These are phyloP conservation scores for Dryobota labecula DNA, from an alignment of 2,888 invertebrate genomes.

Conservation along the genomic window DNA sequence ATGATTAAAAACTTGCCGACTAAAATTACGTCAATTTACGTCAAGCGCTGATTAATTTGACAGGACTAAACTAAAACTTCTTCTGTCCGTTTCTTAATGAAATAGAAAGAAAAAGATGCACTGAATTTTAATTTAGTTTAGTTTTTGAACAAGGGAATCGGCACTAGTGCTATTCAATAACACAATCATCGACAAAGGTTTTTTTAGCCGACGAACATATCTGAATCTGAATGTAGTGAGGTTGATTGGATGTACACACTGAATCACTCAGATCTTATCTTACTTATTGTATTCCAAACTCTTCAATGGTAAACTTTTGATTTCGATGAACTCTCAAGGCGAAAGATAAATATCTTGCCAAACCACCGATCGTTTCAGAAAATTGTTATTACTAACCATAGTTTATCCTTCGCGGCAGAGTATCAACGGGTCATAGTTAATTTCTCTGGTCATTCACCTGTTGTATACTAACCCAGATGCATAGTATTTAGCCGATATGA, in stretches of 20 bases:
- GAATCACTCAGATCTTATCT: constrained; percentile 35
- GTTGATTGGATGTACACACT: constrained; percentile 19
- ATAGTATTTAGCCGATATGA: constrained; percentile 80
- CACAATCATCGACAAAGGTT: constrained; percentile 4
- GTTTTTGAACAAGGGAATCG: too few relatives aligned
- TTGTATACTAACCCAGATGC: constrained; percentile 84
- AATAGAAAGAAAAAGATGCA: too few relatives aligned
- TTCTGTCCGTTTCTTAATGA: too few relatives aligned
- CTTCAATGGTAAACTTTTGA: constrained; percentile 48
- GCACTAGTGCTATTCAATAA: constrained; percentile 22
- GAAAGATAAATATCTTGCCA: constrained; percentile 46
- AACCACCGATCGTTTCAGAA: constrained; percentile 48
- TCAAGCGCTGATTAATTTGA: too few relatives aligned
- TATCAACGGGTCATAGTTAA: constrained; percentile 45
- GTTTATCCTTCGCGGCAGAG: constrained; percentile 51
- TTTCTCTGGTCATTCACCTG: constrained; percentile 80
- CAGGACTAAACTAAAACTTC: too few relatives aligned
- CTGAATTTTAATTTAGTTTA: too few relatives aligned
- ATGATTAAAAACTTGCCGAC: too few relatives aligned
- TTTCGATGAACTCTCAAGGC: constrained; percentile 59
- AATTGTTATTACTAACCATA: constrained; percentile 58
- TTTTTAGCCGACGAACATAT: constrained; percentile 3
- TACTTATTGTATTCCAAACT: constrained; percentile 51
- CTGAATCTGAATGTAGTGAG: constrained; percentile 1
- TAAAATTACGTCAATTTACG: too few relatives aligned